Percentiles rank a stretch among this genome's conserved stretches.
Conservation (phyloP, 2,888 invertebrate genomes). For the Campoplex nolae region DNA sequence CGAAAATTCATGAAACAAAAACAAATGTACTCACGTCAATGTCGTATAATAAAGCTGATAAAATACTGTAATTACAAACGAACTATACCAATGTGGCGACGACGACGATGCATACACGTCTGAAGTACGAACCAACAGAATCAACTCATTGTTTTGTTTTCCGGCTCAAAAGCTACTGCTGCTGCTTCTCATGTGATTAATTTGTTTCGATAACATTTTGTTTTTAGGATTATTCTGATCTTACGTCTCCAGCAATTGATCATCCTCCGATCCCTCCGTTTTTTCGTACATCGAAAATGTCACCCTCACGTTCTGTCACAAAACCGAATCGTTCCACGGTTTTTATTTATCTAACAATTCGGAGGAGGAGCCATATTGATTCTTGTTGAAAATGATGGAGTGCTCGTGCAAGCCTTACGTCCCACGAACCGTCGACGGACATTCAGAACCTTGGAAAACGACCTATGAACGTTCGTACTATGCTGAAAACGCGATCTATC, state of each 20-base stretch:
- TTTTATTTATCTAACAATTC: not conserved
- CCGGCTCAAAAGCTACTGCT: too few relatives aligned
- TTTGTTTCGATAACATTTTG: not conserved
- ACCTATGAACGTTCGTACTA: conserved; percentile 68
- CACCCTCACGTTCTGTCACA: not conserved
- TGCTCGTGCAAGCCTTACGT: conserved; percentile 41
- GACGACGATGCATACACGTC: not conserved
- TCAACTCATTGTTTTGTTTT: not conserved
- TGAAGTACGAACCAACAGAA: not conserved
- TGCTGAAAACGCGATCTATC: conserved; percentile 65
- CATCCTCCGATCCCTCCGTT: not conserved
- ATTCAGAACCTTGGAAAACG: conserved; percentile 58
- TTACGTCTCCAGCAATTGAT: not conserved
- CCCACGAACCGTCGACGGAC: conserved; percentile 25
- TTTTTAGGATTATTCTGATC: not conserved
- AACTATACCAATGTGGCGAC: not conserved
- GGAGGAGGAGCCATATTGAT: not conserved
- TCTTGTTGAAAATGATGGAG: conserved; percentile 22
- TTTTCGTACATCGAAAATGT: not conserved
- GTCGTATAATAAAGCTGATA: conserved; percentile 78
- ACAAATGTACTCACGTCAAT: conserved; percentile 76
- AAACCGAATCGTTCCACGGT: not conserved
- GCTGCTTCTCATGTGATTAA: not conserved
- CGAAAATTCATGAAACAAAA: conserved; percentile 60
- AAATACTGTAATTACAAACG: conserved; percentile 59